These are phyloP conservation scores for Prosopocoilus inquinatus DNA, from an alignment of 2,888 invertebrate genomes.

Conservation along the genomic window DNA sequence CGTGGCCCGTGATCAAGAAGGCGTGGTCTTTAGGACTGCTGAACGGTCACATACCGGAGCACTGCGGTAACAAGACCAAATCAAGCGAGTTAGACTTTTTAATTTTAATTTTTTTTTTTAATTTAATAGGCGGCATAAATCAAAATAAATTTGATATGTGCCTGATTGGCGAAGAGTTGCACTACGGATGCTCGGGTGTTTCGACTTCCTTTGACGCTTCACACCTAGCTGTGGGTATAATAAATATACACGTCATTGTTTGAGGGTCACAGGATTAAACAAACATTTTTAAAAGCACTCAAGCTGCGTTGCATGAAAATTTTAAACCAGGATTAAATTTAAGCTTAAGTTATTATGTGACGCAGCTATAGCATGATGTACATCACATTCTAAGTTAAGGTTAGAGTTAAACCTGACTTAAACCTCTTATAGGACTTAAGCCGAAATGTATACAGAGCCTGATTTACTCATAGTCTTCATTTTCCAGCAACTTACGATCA, in stretches of 20 bases:
- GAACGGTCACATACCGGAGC: conserved; percentile 78
- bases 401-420: too few relatives aligned
- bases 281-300: too few relatives aligned
- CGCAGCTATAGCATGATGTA: too few relatives aligned
- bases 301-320: too few relatives aligned
- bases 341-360: too few relatives aligned
- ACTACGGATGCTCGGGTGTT: conserved; percentile 88
- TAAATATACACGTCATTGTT: too few relatives aligned
- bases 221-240: conserved; percentile 64
- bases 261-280: too few relatives aligned
- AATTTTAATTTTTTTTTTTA: neutral
- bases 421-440: too few relatives aligned
- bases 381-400: too few relatives aligned
- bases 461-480: conserved; percentile 4
- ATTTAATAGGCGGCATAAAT: conserved; percentile 66
- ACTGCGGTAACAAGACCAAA: conserved; percentile 57
- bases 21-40: conserved; percentile 84
- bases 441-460: too few relatives aligned
- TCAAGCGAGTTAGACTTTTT: neutral
- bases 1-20: conserved; percentile 92
- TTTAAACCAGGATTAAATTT: too few relatives aligned
- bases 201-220: conserved; percentile 86
- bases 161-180: conserved; percentile 81
- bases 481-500: conserved; percentile 81
- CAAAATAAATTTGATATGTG: conserved; percentile 72